Conservation (phyloP, 2,888 invertebrate species). For the Eurytoma californica region DNA sequence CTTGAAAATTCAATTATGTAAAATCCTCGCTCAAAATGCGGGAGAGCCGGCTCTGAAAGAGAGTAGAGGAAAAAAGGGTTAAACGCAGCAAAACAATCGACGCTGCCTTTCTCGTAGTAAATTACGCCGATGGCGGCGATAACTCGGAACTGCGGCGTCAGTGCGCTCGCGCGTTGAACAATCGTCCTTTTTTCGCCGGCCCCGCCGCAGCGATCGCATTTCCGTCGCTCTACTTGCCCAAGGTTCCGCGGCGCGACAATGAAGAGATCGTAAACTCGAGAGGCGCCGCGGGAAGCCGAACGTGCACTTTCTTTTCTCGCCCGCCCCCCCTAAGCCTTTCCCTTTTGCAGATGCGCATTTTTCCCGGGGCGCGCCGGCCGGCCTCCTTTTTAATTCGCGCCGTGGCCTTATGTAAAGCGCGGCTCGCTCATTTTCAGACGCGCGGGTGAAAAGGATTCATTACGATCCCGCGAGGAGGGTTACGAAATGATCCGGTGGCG, state of each 20-base stretch:
- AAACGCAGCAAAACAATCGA: background rate
- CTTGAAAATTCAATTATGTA: slow-evolving; percentile 17
- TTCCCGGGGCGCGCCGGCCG: background rate
- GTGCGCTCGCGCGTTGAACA: slow-evolving; percentile 6
- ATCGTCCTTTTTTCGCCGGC: slow-evolving; percentile 16
- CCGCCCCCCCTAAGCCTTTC: slow-evolving; percentile 38
- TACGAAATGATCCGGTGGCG: slow-evolving; percentile 41
- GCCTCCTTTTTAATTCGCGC: background rate
- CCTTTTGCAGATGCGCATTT: slow-evolving; percentile 37
- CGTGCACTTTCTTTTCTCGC: slow-evolving; percentile 56
- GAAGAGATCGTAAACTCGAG: slow-evolving; percentile 59
- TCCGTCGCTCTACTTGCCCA: slow-evolving; percentile 43
- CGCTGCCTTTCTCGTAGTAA: slow-evolving; percentile 18
- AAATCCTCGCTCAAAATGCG: background rate
- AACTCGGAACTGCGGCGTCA: slow-evolving; percentile 28
- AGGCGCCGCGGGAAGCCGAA: slow-evolving; percentile 47
- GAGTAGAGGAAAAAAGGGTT: background rate
- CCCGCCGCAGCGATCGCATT: background rate
- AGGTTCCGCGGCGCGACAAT: slow-evolving; percentile 34
- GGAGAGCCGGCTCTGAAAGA: background rate
- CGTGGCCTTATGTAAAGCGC: slow-evolving; percentile 36
- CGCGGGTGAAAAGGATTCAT: slow-evolving; percentile 48
- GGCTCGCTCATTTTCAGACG: background rate
- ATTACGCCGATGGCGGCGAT: slow-evolving; percentile 29
- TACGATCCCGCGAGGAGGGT: slow-evolving; percentile 19